phyloP scores from a whole-genome alignment of 2,113 vertebrate species.

The Meles meles region DNA sequence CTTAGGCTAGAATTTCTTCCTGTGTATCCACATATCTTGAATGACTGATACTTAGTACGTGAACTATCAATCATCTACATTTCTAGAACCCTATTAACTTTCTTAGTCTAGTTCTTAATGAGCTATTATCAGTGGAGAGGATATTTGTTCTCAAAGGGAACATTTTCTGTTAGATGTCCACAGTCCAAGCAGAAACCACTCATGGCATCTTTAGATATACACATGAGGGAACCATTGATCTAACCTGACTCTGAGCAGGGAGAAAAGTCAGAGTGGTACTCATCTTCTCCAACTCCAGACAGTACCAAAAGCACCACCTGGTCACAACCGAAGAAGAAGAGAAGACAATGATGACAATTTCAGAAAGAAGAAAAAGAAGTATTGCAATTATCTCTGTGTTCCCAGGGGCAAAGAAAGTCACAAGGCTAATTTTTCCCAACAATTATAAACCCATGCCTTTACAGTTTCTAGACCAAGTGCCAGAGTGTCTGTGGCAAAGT shows the following conservation, averaged over 20 bases:
- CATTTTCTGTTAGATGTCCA: background rate
- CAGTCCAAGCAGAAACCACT: background rate
- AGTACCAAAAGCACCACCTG: background rate
- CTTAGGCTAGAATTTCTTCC: background rate
- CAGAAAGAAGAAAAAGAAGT: background rate
- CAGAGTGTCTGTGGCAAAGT: constrained; percentile 13
- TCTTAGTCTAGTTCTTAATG: background rate
- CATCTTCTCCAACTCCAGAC: background rate
- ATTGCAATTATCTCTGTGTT: constrained; percentile 42
- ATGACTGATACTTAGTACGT: background rate
- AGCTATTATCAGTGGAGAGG: background rate
- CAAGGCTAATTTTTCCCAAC: constrained; percentile 44
- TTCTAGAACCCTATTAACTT: background rate
- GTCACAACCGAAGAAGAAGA: constrained; percentile 6
- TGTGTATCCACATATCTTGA: background rate
- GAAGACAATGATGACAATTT: background rate
- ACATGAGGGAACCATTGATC: background rate
- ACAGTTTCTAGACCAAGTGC: constrained; percentile 29
- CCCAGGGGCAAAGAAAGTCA: constrained; percentile 50
- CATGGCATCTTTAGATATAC: no score
- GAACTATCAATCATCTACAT: background rate
- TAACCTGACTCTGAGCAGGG: background rate
- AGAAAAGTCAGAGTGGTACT: background rate
- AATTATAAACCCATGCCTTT: constrained; percentile 57
- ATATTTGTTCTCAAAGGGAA: background rate